A percentile compares a stretch with the other conserved stretches of the same genome.
These are phyloP conservation scores for Xenentodon cancila DNA, from an alignment of 2,797 vertebrate species.

Conservation along the genomic window DNA sequence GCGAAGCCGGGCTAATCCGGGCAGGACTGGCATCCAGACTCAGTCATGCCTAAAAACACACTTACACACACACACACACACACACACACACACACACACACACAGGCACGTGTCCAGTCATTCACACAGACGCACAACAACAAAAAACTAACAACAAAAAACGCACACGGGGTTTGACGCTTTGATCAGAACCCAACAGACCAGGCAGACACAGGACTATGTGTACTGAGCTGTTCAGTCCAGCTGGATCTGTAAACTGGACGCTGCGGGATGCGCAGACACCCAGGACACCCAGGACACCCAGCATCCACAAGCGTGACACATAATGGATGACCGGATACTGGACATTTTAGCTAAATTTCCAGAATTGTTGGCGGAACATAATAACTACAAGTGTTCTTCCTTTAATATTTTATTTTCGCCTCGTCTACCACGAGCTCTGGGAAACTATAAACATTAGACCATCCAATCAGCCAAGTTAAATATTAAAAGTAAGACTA, in stretches of 20 bases:
- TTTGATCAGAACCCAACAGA: slow-evolving; percentile 56
- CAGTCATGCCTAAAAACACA: slow-evolving; percentile 41
- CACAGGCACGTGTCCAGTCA: slow-evolving; percentile 27
- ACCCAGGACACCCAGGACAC: slow-evolving; percentile 21
- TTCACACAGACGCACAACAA: slow-evolving; percentile 42
- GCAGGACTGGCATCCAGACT: slow-evolving; percentile 67
- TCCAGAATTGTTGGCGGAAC: slow-evolving; percentile 31
- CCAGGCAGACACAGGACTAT: slow-evolving; percentile 64
- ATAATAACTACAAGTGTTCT: neutral
- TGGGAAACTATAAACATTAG: too few species aligned
- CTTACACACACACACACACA: slow-evolving; percentile 12
- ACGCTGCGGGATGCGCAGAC: slow-evolving; percentile 27
- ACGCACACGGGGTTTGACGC: slow-evolving; percentile 45
- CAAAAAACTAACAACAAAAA: too few species aligned
- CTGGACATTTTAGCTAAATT: slow-evolving; percentile 26
- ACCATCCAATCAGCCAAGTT: too few species aligned
- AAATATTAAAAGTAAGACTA: too few species aligned
- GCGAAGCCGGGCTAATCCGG: slow-evolving; percentile 57
- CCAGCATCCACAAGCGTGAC: slow-evolving; percentile 36
- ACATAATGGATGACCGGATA: slow-evolving; percentile 21
- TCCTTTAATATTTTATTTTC: too few species aligned
- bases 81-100: slow-evolving; percentile 36
- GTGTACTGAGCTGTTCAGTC: slow-evolving; percentile 51
- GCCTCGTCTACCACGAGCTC: too few species aligned
- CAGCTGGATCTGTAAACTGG: slow-evolving; percentile 34